phyloP scores from a whole-genome alignment of 2,113 vertebrate genomes.

The Galbula dea region DNA sequence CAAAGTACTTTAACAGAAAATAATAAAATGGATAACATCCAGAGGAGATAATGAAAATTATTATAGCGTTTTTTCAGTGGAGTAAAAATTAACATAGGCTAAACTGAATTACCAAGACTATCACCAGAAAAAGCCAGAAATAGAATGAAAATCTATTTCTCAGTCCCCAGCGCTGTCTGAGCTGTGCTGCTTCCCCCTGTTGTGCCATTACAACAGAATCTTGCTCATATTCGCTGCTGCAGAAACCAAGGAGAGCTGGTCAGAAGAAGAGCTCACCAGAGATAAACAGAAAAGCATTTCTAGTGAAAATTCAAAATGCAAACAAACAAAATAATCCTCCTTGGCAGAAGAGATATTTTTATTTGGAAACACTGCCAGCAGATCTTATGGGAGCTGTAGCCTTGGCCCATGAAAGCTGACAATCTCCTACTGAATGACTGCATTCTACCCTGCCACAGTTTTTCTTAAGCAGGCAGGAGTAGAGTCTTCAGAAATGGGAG shows the following conservation, averaged over 20 bases:
- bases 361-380: neutral
- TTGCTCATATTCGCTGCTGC: neutral
- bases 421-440: neutral
- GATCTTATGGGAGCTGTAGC: neutral
- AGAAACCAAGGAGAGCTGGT: neutral
- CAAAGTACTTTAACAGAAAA: neutral
- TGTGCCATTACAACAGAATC: neutral
- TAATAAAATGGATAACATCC: neutral
- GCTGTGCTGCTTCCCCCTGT: neutral
- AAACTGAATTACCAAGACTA: neutral
- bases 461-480: neutral
- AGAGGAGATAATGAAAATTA: neutral
- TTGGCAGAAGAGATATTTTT: conserved; percentile 7
- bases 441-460: neutral
- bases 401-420: neutral
- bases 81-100: neutral
- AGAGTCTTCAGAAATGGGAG: neutral
- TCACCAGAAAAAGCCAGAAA: neutral
- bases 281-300: neutral
- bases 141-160: neutral
- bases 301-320: conserved; percentile 18
- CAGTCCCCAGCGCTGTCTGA: neutral
- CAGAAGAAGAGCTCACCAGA: neutral
- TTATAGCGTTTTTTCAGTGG: neutral
- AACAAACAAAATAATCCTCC: neutral